Evolutionary conservation across 2,888 invertebrate genomes (phyloP).

Genomic region (Pachymerium ferrugineum): DNA sequence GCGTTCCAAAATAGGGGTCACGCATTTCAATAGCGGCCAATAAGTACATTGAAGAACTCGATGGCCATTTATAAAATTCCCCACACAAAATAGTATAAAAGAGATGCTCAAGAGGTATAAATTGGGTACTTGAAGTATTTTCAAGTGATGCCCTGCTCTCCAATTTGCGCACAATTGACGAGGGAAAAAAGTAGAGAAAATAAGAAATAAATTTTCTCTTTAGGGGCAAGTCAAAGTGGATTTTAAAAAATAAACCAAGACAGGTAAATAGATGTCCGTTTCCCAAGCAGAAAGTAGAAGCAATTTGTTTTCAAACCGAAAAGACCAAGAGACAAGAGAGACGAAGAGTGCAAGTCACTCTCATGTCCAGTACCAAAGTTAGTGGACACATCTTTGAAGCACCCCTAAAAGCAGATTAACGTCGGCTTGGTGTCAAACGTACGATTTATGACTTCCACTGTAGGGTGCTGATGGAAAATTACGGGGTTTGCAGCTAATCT

Average conservation of each 20-base stretch:
- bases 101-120: neutral
- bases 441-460: slow-evolving; percentile 4
- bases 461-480: slow-evolving; percentile 13
- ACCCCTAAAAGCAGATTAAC: neutral
- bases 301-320: neutral
- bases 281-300: neutral
- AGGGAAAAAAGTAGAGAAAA: neutral
- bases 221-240: neutral
- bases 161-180: neutral
- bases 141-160: neutral
- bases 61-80: neutral
- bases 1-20: slow-evolving; percentile 4
- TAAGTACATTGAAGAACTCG: neutral
- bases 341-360: neutral
- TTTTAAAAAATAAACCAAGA: neutral
- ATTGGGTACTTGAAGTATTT: neutral
- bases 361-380: neutral
- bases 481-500: slow-evolving; percentile 13
- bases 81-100: neutral
- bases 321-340: neutral
- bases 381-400: slow-evolving; percentile 3
- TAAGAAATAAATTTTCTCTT: neutral
- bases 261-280: neutral
- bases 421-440: neutral
- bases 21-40: neutral